These are phyloP conservation scores for Columba guinea DNA, from an alignment of 2,797 vertebrate genomes.

Conservation along the genomic window DNA sequence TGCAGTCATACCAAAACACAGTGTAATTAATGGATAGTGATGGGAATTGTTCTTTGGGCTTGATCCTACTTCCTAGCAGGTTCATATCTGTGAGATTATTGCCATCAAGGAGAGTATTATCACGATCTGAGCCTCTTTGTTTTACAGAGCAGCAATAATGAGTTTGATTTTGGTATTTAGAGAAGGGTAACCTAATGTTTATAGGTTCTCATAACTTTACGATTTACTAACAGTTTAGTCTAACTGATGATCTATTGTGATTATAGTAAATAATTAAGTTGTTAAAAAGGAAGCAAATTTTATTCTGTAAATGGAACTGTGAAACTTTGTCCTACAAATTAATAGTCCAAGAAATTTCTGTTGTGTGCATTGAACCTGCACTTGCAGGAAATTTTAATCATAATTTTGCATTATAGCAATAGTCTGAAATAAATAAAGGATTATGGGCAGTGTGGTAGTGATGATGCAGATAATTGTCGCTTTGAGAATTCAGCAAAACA, in stretches of 20 bases:
- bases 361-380: neutral
- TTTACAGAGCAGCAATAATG: neutral
- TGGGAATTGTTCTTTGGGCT: neutral
- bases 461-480: neutral
- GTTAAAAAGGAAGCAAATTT: constrained; percentile 2
- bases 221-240: neutral
- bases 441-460: neutral
- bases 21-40: neutral
- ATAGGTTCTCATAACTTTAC: neutral
- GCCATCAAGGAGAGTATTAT: neutral
- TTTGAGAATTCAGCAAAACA: neutral
- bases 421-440: neutral
- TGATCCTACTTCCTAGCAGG: neutral
- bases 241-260: neutral
- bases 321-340: neutral
- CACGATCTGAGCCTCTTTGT: neutral
- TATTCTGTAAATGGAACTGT: neutral
- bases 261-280: neutral
- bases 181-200: neutral
- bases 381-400: neutral
- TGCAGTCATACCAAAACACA: neutral
- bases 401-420: neutral
- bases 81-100: neutral
- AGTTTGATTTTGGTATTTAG: neutral
- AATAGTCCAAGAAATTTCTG: neutral